Conservation (phyloP, 2,113 vertebrate genomes). For the Paedocypris sp. region DNA sequence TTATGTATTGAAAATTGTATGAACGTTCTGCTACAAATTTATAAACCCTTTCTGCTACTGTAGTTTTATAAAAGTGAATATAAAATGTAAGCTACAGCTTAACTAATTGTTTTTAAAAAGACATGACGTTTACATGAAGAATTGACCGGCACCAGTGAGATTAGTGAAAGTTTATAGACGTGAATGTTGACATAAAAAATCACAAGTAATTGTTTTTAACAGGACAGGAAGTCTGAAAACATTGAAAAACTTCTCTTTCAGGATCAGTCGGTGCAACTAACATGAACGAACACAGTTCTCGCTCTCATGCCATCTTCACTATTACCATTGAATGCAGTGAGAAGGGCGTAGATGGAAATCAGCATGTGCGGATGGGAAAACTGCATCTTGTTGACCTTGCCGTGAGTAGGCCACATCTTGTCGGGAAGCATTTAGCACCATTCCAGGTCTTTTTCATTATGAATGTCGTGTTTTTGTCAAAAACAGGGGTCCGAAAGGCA, state of each 20-base stretch:
- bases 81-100: no score
- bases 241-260: slow-evolving; percentile 31
- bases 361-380: slow-evolving; percentile 96
- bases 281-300: slow-evolving; percentile 98
- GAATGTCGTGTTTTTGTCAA: slow-evolving; percentile 4
- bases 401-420: slow-evolving; percentile 54
- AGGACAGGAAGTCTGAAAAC: not conserved
- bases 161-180: no score
- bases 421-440: not conserved
- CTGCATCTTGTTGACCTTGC: slow-evolving; percentile 94
- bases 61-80: no score
- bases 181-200: no score
- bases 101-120: no score
- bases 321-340: slow-evolving; percentile 98
- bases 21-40: no score
- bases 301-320: slow-evolving; percentile 94
- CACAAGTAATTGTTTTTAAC: no score
- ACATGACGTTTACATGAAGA: no score
- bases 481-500: slow-evolving; percentile 97
- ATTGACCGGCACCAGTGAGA: no score
- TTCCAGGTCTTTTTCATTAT: not conserved
- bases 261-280: slow-evolving; percentile 96
- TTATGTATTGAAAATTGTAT: no score
- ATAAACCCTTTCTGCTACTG: no score
- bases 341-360: slow-evolving; percentile 88